Conservation (phyloP, 2,888 invertebrate species). For the Plagodis dolabraria region DNA sequence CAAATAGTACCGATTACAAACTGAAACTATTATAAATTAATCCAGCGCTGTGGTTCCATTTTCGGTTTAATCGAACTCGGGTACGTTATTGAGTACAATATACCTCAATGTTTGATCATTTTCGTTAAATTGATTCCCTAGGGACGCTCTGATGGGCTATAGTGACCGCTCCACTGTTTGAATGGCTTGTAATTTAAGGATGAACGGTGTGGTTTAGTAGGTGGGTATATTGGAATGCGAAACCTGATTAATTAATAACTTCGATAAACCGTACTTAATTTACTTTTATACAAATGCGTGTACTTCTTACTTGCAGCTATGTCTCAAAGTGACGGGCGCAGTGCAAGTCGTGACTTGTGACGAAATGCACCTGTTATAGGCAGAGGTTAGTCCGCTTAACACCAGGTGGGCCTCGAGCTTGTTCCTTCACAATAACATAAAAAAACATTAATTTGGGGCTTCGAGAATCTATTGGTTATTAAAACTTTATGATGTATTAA, state of each 20-base stretch:
- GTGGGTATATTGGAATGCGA: constrained; percentile 17
- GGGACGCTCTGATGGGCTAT: constrained; percentile 34
- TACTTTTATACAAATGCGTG: not conserved
- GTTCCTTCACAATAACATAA: too few relatives aligned
- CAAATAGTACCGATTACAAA: not conserved
- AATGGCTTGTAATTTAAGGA: constrained; percentile 39
- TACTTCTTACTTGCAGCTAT: too few relatives aligned
- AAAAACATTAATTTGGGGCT: too few relatives aligned
- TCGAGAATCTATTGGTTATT: too few relatives aligned
- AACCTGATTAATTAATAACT: constrained; percentile 14
- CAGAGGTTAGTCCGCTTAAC: too few relatives aligned
- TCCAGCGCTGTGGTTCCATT: constrained; percentile 18
- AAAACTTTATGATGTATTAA: too few relatives aligned
- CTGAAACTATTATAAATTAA: constrained; percentile 16
- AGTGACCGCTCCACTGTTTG: constrained; percentile 35
- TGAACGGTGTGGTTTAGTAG: constrained; percentile 34
- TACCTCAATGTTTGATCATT: constrained; percentile 44
- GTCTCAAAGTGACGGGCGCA: too few relatives aligned
- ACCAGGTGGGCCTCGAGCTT: too few relatives aligned
- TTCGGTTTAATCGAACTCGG: constrained; percentile 20
- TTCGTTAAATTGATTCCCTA: constrained; percentile 43
- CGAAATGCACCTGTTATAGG: too few relatives aligned
- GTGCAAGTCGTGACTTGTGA: too few relatives aligned
- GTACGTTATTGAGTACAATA: constrained; percentile 32
- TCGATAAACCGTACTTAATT: not conserved